Conservation (phyloP, 2,797 vertebrate genomes). For the Chromis chromis region DNA sequence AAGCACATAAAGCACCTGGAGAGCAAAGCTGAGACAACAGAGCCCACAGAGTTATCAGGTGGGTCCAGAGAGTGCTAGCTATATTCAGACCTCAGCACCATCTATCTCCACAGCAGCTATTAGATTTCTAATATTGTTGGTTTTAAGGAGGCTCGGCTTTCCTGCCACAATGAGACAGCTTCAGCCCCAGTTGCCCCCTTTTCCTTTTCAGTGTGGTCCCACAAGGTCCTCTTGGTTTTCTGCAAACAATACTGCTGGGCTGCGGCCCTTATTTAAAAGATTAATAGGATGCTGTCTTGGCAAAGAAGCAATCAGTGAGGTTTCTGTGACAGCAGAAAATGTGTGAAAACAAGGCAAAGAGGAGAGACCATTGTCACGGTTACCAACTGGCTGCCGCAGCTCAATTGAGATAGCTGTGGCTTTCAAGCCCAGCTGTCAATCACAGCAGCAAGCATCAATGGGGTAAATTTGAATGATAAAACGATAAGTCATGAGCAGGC, state of each 20-base stretch:
- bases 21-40: conserved; percentile 52
- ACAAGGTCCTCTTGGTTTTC: conserved; percentile 67
- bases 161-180: conserved; percentile 71
- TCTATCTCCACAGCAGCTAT: conserved; percentile 63
- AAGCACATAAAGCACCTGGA: conserved; percentile 67
- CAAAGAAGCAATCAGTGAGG: conserved; percentile 78
- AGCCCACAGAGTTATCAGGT: conserved; percentile 66
- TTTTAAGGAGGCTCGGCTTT: conserved; percentile 71
- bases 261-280: conserved; percentile 82
- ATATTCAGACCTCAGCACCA: conserved; percentile 62
- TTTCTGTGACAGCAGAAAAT: conserved; percentile 80
- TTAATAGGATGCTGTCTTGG: conserved; percentile 81
- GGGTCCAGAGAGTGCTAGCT: conserved; percentile 50
- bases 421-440: conserved; percentile 81
- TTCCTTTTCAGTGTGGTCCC: conserved; percentile 74
- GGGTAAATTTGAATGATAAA: conserved; percentile 83
- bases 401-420: conserved; percentile 78
- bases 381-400: conserved; percentile 80
- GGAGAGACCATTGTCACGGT: conserved; percentile 80
- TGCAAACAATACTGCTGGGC: conserved; percentile 76
- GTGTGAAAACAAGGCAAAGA: conserved; percentile 78
- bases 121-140: conserved; percentile 79
- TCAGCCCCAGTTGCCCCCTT: conserved; percentile 56
- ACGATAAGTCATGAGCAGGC: conserved; percentile 80
- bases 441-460: conserved; percentile 76